Evolutionary conservation across 2,797 vertebrate genomes (phyloP).

Genomic region (Pseudomugil tenellus): DNA sequence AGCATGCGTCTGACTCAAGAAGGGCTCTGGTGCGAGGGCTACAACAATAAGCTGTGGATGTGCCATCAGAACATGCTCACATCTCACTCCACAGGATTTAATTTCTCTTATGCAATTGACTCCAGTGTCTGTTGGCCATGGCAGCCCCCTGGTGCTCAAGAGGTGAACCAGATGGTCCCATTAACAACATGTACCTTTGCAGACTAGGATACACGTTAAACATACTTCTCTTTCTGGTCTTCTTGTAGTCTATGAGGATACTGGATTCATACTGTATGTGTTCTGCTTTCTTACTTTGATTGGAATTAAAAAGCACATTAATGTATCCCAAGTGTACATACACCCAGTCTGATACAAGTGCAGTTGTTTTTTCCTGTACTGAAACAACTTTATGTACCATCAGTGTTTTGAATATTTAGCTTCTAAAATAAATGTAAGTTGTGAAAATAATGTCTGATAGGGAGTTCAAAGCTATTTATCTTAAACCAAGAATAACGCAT

Average conservation of each 20-base stretch:
- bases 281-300: constrained; percentile 3
- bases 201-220: constrained; percentile 4
- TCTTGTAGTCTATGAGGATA: constrained; percentile 1
- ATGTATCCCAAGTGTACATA: constrained; percentile 2
- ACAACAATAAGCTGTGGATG: constrained; percentile 20
- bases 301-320: constrained; percentile 6
- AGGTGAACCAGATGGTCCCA: constrained; percentile 34
- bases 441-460: background rate
- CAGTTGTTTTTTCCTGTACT: too few species aligned
- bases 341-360: background rate
- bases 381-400: background rate
- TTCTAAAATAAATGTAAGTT: background rate
- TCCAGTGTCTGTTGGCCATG: constrained; percentile 27
- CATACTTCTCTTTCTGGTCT: constrained; percentile 10
- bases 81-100: constrained; percentile 39
- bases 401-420: constrained; percentile 1
- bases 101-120: constrained; percentile 40
- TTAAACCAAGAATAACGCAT: background rate
- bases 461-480: background rate
- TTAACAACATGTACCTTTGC: constrained; percentile 9
- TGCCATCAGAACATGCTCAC: constrained; percentile 24
- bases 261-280: constrained; percentile 4
- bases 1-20: constrained; percentile 36
- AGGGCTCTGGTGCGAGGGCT: constrained; percentile 34
- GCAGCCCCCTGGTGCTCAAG: constrained; percentile 63